Evolutionary conservation across 2,113 vertebrate species (phyloP).

Genomic region (Rafetus swinhoei): DNA sequence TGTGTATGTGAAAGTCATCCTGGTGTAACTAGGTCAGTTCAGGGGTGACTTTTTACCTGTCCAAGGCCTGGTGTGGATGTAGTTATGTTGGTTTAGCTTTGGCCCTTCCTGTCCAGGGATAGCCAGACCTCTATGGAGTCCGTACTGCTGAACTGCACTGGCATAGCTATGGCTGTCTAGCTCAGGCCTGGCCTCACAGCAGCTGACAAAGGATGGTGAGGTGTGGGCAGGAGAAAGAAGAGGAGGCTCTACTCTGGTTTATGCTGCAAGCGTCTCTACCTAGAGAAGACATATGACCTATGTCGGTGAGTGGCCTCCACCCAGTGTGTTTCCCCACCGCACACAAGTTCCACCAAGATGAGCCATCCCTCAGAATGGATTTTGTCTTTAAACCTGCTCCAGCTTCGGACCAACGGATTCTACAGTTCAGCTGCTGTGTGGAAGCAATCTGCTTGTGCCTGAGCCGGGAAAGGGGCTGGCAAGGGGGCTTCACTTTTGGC

Average conservation of each 20-base stretch:
- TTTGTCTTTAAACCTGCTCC: accelerated
- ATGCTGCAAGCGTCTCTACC: background rate
- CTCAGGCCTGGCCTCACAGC: background rate
- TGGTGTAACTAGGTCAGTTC: background rate
- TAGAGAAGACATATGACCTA: background rate
- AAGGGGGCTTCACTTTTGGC: accelerated
- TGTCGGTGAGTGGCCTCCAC: no score
- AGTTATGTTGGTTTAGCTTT: background rate
- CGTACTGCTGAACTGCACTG: no score
- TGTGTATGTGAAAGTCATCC: background rate
- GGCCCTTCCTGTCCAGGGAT: background rate
- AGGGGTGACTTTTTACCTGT: background rate
- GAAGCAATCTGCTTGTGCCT: accelerated
- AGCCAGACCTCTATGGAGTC: background rate
- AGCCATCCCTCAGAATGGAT: accelerated
- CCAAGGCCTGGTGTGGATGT: background rate
- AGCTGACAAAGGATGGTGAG: background rate
- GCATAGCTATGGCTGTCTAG: background rate
- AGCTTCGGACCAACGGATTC: background rate
- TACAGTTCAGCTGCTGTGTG: accelerated
- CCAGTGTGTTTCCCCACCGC: background rate
- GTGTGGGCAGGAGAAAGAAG: background rate
- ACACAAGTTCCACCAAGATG: accelerated
- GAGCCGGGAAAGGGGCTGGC: accelerated
- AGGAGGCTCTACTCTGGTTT: background rate